phyloP scores from a whole-genome alignment of 1,140 invertebrate genomes.

The Lethrus apterus region DNA sequence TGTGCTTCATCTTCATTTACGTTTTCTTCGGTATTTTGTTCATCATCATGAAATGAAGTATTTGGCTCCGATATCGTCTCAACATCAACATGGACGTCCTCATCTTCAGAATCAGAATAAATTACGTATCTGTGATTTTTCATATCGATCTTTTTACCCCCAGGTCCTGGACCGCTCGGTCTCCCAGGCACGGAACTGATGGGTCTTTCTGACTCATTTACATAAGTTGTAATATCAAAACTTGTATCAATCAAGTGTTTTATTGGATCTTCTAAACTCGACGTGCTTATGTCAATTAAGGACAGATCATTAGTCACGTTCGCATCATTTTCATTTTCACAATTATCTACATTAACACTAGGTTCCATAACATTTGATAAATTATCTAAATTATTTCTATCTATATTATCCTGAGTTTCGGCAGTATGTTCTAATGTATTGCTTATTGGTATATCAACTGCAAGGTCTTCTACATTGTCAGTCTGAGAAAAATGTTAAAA shows the following conservation, averaged over 20 bases:
- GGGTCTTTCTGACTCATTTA: constrained; percentile 5
- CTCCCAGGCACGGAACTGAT: background rate
- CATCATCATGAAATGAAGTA: no score
- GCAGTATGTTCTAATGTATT: background rate
- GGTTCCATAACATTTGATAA: no score
- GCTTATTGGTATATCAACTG: background rate
- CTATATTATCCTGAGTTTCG: background rate
- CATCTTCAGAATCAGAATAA: constrained; percentile 4
- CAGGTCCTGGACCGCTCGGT: constrained; percentile 9
- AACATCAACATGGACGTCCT: constrained; percentile 4
- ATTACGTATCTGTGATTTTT: constrained; percentile 9
- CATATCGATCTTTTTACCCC: constrained; percentile 10
- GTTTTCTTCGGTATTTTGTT: no score
- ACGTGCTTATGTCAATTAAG: constrained; percentile 1
- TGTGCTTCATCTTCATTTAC: no score
- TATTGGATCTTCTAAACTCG: constrained; percentile 7
- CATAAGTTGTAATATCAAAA: constrained; percentile 12
- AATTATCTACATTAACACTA: background rate
- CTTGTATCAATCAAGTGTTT: constrained; percentile 1
- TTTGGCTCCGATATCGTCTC: constrained; percentile 3
- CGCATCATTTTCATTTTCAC: background rate
- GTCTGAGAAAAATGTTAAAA: constrained; percentile 10
- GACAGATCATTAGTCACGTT: background rate
- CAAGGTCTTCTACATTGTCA: constrained; percentile 8
- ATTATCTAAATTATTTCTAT: background rate